Evolutionary conservation across 2,797 vertebrate genomes (phyloP), one percentile per base, ranked within the genome.

Genomic region (Microctenopoma lineatum): DNA sequence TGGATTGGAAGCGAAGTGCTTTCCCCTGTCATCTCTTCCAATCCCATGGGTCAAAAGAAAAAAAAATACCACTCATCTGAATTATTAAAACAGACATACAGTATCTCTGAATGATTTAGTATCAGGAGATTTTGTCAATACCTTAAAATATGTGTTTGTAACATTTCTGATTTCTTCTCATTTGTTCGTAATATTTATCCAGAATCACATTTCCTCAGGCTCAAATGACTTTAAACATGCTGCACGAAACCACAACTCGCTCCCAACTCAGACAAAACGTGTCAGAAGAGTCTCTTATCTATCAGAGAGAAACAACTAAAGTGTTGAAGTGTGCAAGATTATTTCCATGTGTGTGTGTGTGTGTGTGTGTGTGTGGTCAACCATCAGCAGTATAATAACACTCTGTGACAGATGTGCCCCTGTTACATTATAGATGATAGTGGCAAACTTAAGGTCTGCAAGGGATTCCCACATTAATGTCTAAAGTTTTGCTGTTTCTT

Each of bases 341-440:
- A 13, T 41, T 3, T 41, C 3, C 14, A 42, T 55, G 52, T 32
- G 66, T 10, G 15, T 41, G 15, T 46, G 21, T 66, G 42, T 29
- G 32, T 29, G 53, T 14, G 14, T 27, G 25, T 66, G 59, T 58
- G 77, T 79, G 66, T 79, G 77, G 73, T 85, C 76, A 80, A 54
- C 64, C 80, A 59, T 74, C 82, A 68, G 53, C 54, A 15, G 27
- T 46, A 25, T 66, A 59, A 77, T 61, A 66, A 62, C 48, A 32
- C 51, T 66, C 68, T 85, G 79, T 75, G 70, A 79, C 90, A 90
- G 87, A 89, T 87, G 88, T 88, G 86, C 5, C 85, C 76, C 83
- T 83, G 64, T 56, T 92, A 70, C 79, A 92, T 92, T 86, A 92
- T 89, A 81, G 76, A 92, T 90, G 87, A 89, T 27, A 54, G 29